A percentile compares a stretch with the other conserved stretches of the same genome.
phyloP scores from a whole-genome alignment of 1,140 invertebrate genomes.

The Ctenoplectra terminalis region DNA sequence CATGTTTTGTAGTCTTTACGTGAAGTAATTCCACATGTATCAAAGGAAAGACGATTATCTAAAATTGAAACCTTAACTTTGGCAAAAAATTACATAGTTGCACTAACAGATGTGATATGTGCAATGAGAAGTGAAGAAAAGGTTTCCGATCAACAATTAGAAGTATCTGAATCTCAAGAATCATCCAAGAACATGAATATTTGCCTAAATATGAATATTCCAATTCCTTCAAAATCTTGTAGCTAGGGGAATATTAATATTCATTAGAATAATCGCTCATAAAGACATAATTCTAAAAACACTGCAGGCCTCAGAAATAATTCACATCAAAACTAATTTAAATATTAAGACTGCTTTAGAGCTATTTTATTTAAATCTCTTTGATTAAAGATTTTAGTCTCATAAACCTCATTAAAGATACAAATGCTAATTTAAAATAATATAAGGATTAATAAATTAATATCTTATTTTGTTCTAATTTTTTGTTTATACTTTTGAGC shows the following conservation, averaged over 20 bases:
- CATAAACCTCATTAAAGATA: neutral
- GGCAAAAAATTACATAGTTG: constrained; percentile 97
- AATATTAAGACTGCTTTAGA: neutral
- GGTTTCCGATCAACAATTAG: constrained; percentile 57
- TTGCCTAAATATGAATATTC: constrained; percentile 65
- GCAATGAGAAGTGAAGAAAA: constrained; percentile 86
- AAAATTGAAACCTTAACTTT: constrained; percentile 96
- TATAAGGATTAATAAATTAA: neutral
- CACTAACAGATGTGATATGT: constrained; percentile 94
- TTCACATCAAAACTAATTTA: neutral
- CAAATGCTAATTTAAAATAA: neutral
- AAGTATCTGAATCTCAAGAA: constrained; percentile 43
- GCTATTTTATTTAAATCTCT: neutral
- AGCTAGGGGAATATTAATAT: constrained; percentile 61
- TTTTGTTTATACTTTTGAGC: neutral
- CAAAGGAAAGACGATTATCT: constrained; percentile 92
- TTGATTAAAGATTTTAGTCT: neutral
- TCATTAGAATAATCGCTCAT: constrained; percentile 42
- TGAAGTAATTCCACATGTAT: constrained; percentile 96
- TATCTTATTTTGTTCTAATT: neutral
- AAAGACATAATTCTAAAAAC: constrained; percentile 51
- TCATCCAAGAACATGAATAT: constrained; percentile 53
- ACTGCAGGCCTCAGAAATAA: constrained; percentile 56
- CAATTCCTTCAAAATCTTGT: constrained; percentile 68
- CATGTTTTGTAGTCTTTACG: constrained; percentile 88